These are phyloP conservation scores for Spea multiplicata DNA, from an alignment of 2,113 vertebrate species.

Conservation along the genomic window DNA sequence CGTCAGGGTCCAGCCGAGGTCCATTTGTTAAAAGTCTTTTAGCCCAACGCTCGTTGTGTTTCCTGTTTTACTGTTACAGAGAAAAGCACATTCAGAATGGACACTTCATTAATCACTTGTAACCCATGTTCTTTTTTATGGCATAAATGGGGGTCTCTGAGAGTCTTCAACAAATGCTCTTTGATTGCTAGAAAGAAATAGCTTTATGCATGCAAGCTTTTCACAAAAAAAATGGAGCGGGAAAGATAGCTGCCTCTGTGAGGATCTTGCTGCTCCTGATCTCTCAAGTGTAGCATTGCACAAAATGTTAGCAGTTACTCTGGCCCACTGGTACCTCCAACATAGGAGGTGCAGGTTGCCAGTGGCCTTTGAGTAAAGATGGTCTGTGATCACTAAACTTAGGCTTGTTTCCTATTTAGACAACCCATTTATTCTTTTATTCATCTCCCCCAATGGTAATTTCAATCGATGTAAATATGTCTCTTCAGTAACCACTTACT, in stretches of 20 bases:
- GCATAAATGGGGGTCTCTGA: constrained; percentile 40
- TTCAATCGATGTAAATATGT: too few species aligned
- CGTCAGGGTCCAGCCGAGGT: constrained; percentile 41
- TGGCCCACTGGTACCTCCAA: too few species aligned
- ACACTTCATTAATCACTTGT: constrained; percentile 45
- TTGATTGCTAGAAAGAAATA: constrained; percentile 17
- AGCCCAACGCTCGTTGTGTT: constrained; percentile 34
- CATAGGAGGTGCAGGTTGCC: too few species aligned
- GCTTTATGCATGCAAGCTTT: not conserved
- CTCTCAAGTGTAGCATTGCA: not conserved
- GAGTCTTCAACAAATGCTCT: constrained; percentile 29
- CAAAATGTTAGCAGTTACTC: not conserved
- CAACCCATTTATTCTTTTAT: too few species aligned
- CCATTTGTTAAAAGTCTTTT: constrained; percentile 43
- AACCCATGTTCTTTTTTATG: constrained; percentile 32
- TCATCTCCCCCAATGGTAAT: too few species aligned
- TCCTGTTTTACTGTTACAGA: constrained; percentile 36
- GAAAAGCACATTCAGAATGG: constrained; percentile 45
- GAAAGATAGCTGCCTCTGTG: not conserved
- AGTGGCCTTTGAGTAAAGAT: too few species aligned
- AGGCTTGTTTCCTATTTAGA: too few species aligned
- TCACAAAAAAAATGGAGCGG: not conserved
- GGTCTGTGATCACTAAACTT: too few species aligned
- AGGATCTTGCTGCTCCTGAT: not conserved
- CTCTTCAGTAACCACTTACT: too few species aligned